Evolutionary conservation across 92 coral and sea anemone genomes (phyloP).

Genomic region (Plumapathes pennacea): DNA sequence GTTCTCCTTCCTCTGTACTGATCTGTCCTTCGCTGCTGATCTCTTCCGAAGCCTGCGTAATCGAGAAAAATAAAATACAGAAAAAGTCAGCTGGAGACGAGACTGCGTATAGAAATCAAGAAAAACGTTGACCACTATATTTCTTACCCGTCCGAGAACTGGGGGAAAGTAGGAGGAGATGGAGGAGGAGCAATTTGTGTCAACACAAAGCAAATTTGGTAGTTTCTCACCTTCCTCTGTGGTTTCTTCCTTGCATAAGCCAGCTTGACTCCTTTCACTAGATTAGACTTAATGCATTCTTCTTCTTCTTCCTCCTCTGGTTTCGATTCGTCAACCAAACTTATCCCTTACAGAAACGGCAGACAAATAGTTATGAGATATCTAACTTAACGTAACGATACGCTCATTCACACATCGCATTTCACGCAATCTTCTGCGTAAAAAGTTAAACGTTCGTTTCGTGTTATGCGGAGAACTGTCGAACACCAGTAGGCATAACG

Average conservation of each 20-base stretch:
- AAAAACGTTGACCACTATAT: no score
- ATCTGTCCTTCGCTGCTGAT: constrained; percentile 99
- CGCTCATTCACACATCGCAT: no score
- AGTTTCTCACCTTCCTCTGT: constrained; percentile 69
- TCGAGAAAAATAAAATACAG: not conserved
- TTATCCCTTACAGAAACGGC: constrained; percentile 89
- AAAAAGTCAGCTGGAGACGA: not conserved
- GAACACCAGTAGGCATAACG: no score
- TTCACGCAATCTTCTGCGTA: no score
- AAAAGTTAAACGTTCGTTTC: no score
- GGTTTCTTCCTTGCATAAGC: constrained; percentile 73
- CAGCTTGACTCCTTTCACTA: constrained; percentile 80
- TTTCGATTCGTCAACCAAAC: constrained; percentile 75
- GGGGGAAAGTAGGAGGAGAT: not conserved
- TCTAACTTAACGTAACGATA: no score
- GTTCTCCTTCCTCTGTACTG: constrained; percentile 83
- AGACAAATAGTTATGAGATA: no score
- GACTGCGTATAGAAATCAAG: not conserved
- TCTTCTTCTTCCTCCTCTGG: constrained; percentile 81
- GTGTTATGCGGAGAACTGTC: no score
- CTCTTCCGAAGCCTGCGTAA: constrained; percentile 87
- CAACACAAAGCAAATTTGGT: not conserved
- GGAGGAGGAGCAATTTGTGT: not conserved
- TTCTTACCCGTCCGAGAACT: no score
- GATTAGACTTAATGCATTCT: constrained; percentile 47